Base-by-base conservation (phyloP, 2,888 invertebrate genomes). In the Carpatolechia fugitivella region DNA sequence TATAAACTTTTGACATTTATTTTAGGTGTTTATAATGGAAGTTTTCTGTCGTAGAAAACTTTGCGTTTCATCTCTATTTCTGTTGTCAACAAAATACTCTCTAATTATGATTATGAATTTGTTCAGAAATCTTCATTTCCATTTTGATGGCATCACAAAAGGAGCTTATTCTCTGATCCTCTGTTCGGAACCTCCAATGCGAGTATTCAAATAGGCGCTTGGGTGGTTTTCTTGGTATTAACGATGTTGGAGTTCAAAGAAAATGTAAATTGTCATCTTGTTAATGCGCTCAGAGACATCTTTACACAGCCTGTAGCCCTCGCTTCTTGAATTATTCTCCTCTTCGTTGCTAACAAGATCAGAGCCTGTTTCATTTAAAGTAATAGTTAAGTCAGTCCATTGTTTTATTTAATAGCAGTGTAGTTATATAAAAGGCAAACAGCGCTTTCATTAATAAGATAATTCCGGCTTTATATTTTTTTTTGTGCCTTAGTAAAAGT, bases 181-280 rank as follows among this genome's bases (percentile, higher is more conserved):
- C 33, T 5, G 33, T 11, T 11, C 33, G n/a, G n/a, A 33, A 33
- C 33, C 33, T 33, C n/a, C 33, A 33, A 33, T 33, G n/a, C 33
- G n/a, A 3, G 33, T 33, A 33, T 33, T 24, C 3, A 33, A n/a
- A n/a, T 33, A 11, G 6, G 16, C 38, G 6, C 38, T 38, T 38
- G 14, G 13, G 5, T 38, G 7, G 16, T 38, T 8, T 38, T 38
- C 38, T 13, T 18, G 14, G 44, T 29, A 29, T 44, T 29, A 24
- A 44, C 20, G 29, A 44, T 5, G 13, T 7, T 6, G 8, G n/a
- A 44, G 20, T 29, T 44, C 44, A 44, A 29, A 29, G 13, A 44
- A 44, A 44, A 44, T 44, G 44, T 44, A 44, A 44, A 44, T 44
- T 44, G 44, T 44, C 44, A 13, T 44, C 44, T 29, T 44, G 29